Evolutionary conservation across 35 echinoderm and acorn worm genomes (phyloP), one percentile per base, ranked within the genome.

Genomic region (Heliocidaris erythrogramma): DNA sequence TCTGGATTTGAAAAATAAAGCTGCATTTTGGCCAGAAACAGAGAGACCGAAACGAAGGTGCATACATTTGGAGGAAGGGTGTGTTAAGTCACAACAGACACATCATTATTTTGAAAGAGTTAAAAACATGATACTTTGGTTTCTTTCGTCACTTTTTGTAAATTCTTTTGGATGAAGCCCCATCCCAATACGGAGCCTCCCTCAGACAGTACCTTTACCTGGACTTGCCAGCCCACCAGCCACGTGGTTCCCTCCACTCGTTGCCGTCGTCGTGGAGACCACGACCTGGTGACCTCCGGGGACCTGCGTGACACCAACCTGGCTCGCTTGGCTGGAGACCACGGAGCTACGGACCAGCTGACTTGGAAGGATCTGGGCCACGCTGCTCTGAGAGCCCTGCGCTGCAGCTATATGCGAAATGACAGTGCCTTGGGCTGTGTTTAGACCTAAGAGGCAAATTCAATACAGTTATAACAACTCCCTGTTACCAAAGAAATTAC

Each of bases 241-340:
- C 91, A 59, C 48, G 48, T 56, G 48, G 48, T 92, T 52, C 17
- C 49, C 49, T 2, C 87, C 31, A 30, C 29, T 92, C 48, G 91
- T 49, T 16, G 91, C 91, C 91, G 91, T 92, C 91, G 91, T 92
- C 48, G 91, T 92, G 91, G 91, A 92, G 49, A 92, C 91, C 16
- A 92, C 91, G 5, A 92, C 91, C 91, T 92, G 91, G 32, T 92
- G 91, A 13, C 91, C 91, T 14, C 48, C 48, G 13, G 48, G n/a
- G 50, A 92, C 91, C 48, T 92, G 91, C 0, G 91, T 92, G 49
- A 59, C 89, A n/a, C 89, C 89, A 9, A 49, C 49, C 5, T 49
- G 91, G 49, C 47, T 48, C 13, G 48, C 91, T 30, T 92, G 91
- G 32, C 91, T 92, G 91, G 91, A 52, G 17, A 50, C 91, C 2